Evolutionary conservation across 2,113 vertebrate species (phyloP).

Genomic region (Cryptoleucopteryx plumbea): DNA sequence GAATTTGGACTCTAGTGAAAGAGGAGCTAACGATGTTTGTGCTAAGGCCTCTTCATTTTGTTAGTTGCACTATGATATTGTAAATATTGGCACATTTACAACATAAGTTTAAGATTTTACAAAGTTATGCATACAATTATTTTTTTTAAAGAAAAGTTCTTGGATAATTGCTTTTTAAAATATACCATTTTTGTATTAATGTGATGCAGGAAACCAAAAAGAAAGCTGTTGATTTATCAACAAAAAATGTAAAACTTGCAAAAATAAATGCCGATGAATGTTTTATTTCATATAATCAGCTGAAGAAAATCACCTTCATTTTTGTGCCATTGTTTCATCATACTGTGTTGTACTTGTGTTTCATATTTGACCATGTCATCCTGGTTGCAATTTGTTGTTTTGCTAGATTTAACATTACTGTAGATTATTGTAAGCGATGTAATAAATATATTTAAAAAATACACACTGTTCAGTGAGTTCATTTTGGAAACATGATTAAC

Average conservation of each 20-base stretch:
- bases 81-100: constrained; percentile 60
- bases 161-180: constrained; percentile 48
- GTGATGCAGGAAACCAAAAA: constrained; percentile 54
- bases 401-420: constrained; percentile 62
- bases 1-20: constrained; percentile 39
- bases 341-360: constrained; percentile 65
- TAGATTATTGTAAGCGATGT: constrained; percentile 58
- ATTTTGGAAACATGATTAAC: constrained; percentile 57
- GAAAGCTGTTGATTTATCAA: constrained; percentile 30
- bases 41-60: constrained; percentile 55
- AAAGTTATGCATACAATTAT: constrained; percentile 45
- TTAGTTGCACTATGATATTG: constrained; percentile 59
- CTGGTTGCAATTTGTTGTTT: constrained; percentile 55
- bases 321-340: constrained; percentile 60
- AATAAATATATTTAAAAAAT: constrained; percentile 77
- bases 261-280: constrained; percentile 42
- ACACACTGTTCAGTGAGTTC: constrained; percentile 65
- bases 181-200: constrained; percentile 51
- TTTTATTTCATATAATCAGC: constrained; percentile 28
- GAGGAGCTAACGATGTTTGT: constrained; percentile 53
- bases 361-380: constrained; percentile 61
- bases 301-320: constrained; percentile 38
- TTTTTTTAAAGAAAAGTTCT: constrained; percentile 47
- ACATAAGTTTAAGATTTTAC: constrained; percentile 42
- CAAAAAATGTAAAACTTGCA: constrained; percentile 34